Evolutionary conservation across 2,888 invertebrate genomes (phyloP).

Genomic region (Iselma pallidipennis): DNA sequence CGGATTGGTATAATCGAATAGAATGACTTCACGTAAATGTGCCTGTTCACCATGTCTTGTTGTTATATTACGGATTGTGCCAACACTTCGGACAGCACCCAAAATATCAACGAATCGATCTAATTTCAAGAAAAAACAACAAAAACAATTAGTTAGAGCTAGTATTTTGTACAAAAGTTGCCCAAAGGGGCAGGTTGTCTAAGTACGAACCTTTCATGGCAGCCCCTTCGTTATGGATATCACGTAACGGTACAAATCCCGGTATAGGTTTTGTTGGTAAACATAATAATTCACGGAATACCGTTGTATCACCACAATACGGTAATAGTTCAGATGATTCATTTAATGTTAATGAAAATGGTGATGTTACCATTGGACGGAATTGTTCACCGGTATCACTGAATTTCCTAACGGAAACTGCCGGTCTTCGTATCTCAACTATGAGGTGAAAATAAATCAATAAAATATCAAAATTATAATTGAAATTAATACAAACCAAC

Average conservation of each 20-base stretch:
- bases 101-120: constrained; percentile 67
- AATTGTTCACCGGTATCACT: constrained; percentile 64
- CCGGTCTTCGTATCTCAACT: constrained; percentile 73
- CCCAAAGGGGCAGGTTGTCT: no score
- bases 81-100: constrained; percentile 67
- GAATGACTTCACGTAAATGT: constrained; percentile 67
- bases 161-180: neutral
- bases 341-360: constrained; percentile 67
- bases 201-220: constrained; percentile 36
- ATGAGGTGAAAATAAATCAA: constrained; percentile 26
- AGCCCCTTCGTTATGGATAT: constrained; percentile 58
- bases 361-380: constrained; percentile 68
- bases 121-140: constrained; percentile 12
- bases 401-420: constrained; percentile 60
- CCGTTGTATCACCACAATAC: constrained; percentile 61
- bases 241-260: constrained; percentile 60
- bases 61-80: constrained; percentile 65
- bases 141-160: neutral
- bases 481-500: constrained; percentile 59
- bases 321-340: constrained; percentile 65
- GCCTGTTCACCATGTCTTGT: constrained; percentile 64
- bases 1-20: constrained; percentile 65
- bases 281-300: constrained; percentile 60
- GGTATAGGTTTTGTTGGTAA: constrained; percentile 69
- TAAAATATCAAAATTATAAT: neutral